Percentiles rank a stretch among this genome's conserved stretches.
Conservation (phyloP, 2,888 invertebrate species). For the Noctua fimbriata region DNA sequence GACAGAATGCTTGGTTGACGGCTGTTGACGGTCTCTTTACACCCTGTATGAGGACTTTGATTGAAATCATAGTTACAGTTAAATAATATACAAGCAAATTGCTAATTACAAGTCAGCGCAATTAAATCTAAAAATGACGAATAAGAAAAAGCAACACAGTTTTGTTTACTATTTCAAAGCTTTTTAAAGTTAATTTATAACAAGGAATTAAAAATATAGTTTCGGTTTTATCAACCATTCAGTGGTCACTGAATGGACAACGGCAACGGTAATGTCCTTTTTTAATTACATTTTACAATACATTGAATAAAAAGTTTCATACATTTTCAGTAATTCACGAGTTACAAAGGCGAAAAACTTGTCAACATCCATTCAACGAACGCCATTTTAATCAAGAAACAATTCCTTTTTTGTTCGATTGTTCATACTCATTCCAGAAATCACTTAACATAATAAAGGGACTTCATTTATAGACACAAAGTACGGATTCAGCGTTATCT, state of each 20-base stretch:
- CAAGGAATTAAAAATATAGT: neutral
- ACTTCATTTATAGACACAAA: slow-evolving; percentile 36
- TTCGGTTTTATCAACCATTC: neutral
- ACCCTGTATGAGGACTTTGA: neutral
- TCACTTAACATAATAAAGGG: slow-evolving; percentile 2
- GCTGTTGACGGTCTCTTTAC: too few relatives aligned
- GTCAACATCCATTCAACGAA: slow-evolving; percentile 6
- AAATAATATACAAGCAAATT: neutral
- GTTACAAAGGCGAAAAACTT: slow-evolving; percentile 1
- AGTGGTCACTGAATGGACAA: neutral
- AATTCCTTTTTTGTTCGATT: neutral
- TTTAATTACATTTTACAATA: neutral
- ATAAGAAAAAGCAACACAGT: neutral
- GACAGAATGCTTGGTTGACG: too few relatives aligned
- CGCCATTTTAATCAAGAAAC: slow-evolving; percentile 6
- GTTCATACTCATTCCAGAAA: slow-evolving; percentile 2
- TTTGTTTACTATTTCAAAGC: neutral
- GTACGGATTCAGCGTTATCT: slow-evolving; percentile 63
- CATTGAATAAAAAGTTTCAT: neutral
- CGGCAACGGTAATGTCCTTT: neutral
- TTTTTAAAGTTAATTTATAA: neutral
- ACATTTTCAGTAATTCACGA: neutral
- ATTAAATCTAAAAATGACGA: neutral
- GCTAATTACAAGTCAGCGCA: neutral
- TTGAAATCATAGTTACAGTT: neutral